Base-by-base conservation (phyloP, 2,888 invertebrate species). In the Drosophila setosimentum region DNA sequence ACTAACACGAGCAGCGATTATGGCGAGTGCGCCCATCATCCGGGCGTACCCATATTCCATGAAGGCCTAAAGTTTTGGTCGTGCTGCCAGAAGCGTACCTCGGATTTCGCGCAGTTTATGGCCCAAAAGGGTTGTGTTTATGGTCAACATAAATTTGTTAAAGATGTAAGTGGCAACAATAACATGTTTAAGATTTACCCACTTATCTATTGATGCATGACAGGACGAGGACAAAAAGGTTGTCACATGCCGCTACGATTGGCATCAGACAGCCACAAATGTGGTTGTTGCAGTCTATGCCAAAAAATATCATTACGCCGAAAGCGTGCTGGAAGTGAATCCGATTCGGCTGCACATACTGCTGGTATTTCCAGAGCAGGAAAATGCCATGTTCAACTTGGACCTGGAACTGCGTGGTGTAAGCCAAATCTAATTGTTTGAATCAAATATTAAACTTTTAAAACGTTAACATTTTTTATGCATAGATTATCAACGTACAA, bases 51-150 rank as follows among this genome's bases (percentile, higher is more conserved):
- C 0, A 95, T 99, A 58, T 99, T 99, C 92, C 99, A 99, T 88
- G 99, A 99, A 94, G 99, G 99, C 0, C 94, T 99, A 92, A 99
- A 99, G 92, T 99, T 96, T 93, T 99, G 99, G 99, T 97, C 98
- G 0, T 99, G 99, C 92, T 99, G 99, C 91, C 96, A 97, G 85
- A 96, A 96, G 89, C 96, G 96, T 90, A 99, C 99, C 0, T 96
- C 97, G 1, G 99, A 99, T 92, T 99, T 99, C 92, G 95, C 97
- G 66, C 95, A 95, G 2, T 99, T 99, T 91, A 94, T 99, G 65
- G 96, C 96, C 63, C 99, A 99, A 94, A 95, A 95, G 59, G 99
- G 99, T 0, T 99, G 99, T 91, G 94, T 95, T 6, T 94, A 94
- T 67, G 99, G 98, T 7, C 94, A 94, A 55, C 99, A 99, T 93